A percentile compares a stretch with the other conserved stretches of the same genome.
phyloP scores from a whole-genome alignment of 2,888 invertebrate genomes.

The Nezara viridula region DNA sequence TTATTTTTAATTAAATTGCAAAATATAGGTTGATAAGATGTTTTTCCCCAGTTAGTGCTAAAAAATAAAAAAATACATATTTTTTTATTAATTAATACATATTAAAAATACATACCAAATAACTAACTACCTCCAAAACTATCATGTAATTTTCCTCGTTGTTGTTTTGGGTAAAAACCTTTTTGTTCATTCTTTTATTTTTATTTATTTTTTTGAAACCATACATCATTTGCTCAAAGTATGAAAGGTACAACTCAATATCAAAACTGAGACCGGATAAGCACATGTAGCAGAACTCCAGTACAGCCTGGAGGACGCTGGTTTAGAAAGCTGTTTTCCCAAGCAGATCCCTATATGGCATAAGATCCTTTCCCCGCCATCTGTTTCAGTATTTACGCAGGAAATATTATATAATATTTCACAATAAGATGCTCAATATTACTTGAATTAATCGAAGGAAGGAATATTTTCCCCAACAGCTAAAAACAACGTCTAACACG shows the following conservation, averaged over 20 bases:
- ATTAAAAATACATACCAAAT: no score
- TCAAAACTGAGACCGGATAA: not conserved
- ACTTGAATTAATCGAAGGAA: not conserved
- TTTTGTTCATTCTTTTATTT: not conserved
- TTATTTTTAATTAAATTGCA: no score
- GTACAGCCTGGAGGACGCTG: not conserved
- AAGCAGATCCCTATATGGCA: not conserved
- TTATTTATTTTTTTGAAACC: not conserved
- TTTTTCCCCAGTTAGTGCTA: no score
- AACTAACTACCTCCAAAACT: no score
- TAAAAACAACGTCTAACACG: no score
- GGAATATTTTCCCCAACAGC: not conserved
- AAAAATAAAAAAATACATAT: no score
- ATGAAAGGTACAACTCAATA: not conserved
- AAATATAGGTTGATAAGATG: no score
- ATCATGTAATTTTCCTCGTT: no score
- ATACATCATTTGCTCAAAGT: not conserved
- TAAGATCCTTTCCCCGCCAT: not conserved
- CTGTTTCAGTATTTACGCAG: slow-evolving; percentile 16
- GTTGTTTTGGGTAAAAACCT: not conserved
- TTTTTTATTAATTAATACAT: no score
- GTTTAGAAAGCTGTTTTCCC: slow-evolving; percentile 13
- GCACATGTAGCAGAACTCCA: not conserved
- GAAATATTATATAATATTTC: not conserved
- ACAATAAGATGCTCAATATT: not conserved